These are phyloP conservation scores for Bathynomus jamesi DNA, from an alignment of 1,140 invertebrate species.

Conservation along the genomic window DNA sequence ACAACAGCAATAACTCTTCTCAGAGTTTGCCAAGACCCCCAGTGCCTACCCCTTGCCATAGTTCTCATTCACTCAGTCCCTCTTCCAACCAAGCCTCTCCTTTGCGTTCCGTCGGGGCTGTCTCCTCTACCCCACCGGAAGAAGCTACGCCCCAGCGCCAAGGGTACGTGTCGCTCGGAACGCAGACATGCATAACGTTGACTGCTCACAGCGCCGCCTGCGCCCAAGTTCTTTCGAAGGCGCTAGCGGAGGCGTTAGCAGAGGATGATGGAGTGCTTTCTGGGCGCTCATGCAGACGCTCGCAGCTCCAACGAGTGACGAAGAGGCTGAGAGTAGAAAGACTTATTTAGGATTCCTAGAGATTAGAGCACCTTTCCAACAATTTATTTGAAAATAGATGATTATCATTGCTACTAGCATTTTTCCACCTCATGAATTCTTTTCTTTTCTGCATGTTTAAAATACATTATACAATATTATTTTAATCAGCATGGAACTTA, in stretches of 20 bases:
- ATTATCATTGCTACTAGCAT: too few species aligned
- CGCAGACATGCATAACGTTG: neutral
- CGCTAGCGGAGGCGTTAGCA: neutral
- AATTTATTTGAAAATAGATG: too few species aligned
- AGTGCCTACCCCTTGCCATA: conserved; percentile 10
- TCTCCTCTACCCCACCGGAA: neutral
- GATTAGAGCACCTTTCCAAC: too few species aligned
- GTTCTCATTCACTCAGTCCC: neutral
- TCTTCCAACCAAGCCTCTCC: conserved; percentile 5
- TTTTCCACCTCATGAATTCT: too few species aligned
- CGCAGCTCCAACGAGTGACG: conserved; percentile 70
- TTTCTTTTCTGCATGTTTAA: too few species aligned
- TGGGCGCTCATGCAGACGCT: conserved; percentile 67
- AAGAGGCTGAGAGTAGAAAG: conserved; percentile 70
- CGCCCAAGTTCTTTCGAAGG: neutral
- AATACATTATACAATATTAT: too few species aligned
- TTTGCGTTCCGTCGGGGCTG: conserved; percentile 43
- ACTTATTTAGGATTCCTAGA: conserved; percentile 57
- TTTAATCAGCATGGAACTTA: neutral
- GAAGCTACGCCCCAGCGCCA: too few species aligned
- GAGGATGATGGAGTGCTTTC: conserved; percentile 65
- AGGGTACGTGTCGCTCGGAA: neutral
- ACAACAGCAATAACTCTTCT: too few species aligned
- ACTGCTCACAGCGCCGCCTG: neutral
- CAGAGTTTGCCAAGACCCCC: conserved; percentile 8